Evolutionary conservation across 2,113 vertebrate species (phyloP), one percentile per base, ranked within the genome.

Genomic region (Boleophthalmus pectinirostris): DNA sequence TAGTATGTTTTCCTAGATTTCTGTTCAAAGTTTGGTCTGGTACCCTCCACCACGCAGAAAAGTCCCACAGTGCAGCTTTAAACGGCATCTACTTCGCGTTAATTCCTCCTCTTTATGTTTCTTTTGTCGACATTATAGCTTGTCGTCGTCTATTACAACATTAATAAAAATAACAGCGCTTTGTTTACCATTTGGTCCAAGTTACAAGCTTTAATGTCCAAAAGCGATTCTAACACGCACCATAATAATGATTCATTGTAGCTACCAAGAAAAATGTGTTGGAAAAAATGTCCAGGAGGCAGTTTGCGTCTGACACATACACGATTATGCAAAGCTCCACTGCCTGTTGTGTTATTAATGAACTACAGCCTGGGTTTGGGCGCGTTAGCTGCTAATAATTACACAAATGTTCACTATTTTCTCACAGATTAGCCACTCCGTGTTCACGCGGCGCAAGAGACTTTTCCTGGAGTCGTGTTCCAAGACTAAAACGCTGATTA

Each of bases 281-380:
- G 60, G 15, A 35, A 29, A 63, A 63, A 63, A 63, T 63, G 29
- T 33, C 60, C 29, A 63, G 60, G 16, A 63, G 60, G 60, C 60
- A 63, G 35, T 63, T 63, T 63, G 29, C 14, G 29, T 29, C 60
- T 63, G 60, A 63, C 60, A 63, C 25, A 38, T 35, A 63, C 60
- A 63, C 35, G 60, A 63, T 63, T 63, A 63, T 63, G 29, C 60
- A 63, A 20, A 63, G 20, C 29, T 63, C 60, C 60, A 38, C 29
- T 8, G 16, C 14, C 29, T 18, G 29, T 35, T 20, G 25, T 38
- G 60, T 35, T 63, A 63, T 63, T 63, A 63, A 63, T 63, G 60
- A 63, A n/a, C n/a, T n/a, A n/a, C n/a, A 35, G 60, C 60, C 60
- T 33, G 25, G 60, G 16, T 63, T 63, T 63, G 60, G 9, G 60